These are phyloP conservation scores for Ophion ventricosus DNA, from an alignment of 2,888 invertebrate species.

Conservation along the genomic window DNA sequence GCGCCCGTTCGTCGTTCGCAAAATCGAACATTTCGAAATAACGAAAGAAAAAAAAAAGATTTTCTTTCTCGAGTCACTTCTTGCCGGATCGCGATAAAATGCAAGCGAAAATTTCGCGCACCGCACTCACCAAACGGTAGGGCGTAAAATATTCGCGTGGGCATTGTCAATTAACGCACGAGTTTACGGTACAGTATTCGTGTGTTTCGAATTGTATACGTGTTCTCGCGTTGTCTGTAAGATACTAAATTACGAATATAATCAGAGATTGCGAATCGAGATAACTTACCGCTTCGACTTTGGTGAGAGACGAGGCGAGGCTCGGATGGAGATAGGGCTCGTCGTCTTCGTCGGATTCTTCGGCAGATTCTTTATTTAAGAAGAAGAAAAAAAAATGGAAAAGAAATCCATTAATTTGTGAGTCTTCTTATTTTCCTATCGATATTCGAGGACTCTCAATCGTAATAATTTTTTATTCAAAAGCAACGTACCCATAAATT, in stretches of 20 bases:
- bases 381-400: slow-evolving; percentile 63
- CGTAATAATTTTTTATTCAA: too few species aligned
- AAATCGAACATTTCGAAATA: neutral
- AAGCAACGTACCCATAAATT: too few species aligned
- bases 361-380: slow-evolving; percentile 76
- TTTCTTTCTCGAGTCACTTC: slow-evolving; percentile 25
- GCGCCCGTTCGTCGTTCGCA: slow-evolving; percentile 19
- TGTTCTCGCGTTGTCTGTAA: neutral
- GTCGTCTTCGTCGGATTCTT: slow-evolving; percentile 85
- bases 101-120: slow-evolving; percentile 62
- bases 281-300: slow-evolving; percentile 88
- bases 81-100: slow-evolving; percentile 65
- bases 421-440: slow-evolving; percentile 31
- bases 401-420: slow-evolving; percentile 67
- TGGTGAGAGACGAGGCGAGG: slow-evolving; percentile 85
- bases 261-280: slow-evolving; percentile 16
- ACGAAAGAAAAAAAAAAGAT: neutral
- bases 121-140: slow-evolving; percentile 69
- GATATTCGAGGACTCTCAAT: neutral
- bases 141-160: slow-evolving; percentile 50
- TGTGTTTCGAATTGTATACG: neutral
- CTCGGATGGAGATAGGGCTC: slow-evolving; percentile 94
- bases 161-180: slow-evolving; percentile 56
- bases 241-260: slow-evolving; percentile 19
- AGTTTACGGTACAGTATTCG: neutral